Base-by-base conservation (phyloP, 2,797 vertebrate genomes). In the Diplodus sargus region DNA sequence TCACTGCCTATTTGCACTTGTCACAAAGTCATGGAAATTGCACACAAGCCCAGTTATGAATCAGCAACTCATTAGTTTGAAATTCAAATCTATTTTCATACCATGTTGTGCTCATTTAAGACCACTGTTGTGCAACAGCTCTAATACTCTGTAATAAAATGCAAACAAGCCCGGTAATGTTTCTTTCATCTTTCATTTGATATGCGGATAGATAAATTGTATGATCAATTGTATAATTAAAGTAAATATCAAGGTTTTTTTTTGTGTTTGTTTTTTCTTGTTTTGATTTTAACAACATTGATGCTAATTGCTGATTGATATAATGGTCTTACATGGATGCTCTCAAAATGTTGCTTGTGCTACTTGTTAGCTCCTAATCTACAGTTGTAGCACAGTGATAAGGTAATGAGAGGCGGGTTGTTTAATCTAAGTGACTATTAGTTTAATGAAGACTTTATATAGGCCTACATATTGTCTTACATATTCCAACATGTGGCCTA, bases 271-370 rank as follows among this genome's bases (percentile, higher is more conserved):
- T 68, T 64, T 69, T 54, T 18, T 23, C 67, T 77, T 76, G 70
- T 82, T 81, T 28, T 74, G 75, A 83, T 82, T 82, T 65, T 60
- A 88, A 86, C 85, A 88, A 75, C 81, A 68, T 62, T 68, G 74
- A 77, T 80, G 34, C 75, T 90, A 87, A 91, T 89, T 85, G 84
- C 81, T 93, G 90, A 91, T 82, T 90, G 89, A 90, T 91, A 76
- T 63, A 84, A 82, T 66, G 76, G 88, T 90, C 61, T 82, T 90
- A 89, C 87, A 87, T 89, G 88, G 83, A 76, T 87, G 91, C 81
- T 42, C 87, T 85, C 80, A 76, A 85, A 85, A 84, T 76, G 69
- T 43, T 82, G 48, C 82, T 81, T 64, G 59, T 82, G 66, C 64
- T 79, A 70, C 77, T 87, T 87, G 90, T 90, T 90, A 74, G 80